These are phyloP conservation scores for Phalacrocorax carbo DNA, from an alignment of 2,113 vertebrate species.

Conservation along the genomic window DNA sequence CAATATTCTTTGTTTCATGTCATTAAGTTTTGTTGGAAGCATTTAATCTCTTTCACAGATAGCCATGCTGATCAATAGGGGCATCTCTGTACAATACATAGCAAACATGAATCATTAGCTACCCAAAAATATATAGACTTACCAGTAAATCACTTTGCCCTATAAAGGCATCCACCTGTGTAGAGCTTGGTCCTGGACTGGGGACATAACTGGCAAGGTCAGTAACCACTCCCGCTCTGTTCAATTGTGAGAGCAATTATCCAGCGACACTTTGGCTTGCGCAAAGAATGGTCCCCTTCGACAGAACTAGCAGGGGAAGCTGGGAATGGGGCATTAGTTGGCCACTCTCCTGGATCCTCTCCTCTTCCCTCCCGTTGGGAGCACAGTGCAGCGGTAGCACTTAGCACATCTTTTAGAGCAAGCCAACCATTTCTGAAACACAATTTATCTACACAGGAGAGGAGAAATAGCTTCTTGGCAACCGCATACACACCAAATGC, in stretches of 20 bases:
- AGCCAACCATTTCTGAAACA: background rate
- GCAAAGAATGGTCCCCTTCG: background rate
- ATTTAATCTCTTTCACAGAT: background rate
- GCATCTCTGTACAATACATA: background rate
- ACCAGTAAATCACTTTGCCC: background rate
- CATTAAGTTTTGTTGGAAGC: background rate
- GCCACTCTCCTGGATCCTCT: background rate
- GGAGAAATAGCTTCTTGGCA: constrained; percentile 51
- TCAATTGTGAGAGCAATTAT: background rate
- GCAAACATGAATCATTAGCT: fast-evolving
- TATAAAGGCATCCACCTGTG: background rate
- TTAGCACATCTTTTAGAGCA: background rate
- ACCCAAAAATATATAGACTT: background rate
- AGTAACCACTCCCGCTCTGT: background rate
- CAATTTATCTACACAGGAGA: background rate
- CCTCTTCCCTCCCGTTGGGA: background rate
- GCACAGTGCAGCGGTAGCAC: background rate
- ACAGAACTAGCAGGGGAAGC: background rate
- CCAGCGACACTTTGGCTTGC: fast-evolving
- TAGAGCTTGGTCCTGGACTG: background rate
- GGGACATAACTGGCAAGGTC: background rate
- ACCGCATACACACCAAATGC: background rate
- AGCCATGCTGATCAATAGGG: background rate
- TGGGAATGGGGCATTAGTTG: background rate
- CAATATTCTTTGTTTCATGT: background rate